Evolutionary conservation across 1,140 invertebrate species (phyloP).

Genomic region (Lucilia sericata): DNA sequence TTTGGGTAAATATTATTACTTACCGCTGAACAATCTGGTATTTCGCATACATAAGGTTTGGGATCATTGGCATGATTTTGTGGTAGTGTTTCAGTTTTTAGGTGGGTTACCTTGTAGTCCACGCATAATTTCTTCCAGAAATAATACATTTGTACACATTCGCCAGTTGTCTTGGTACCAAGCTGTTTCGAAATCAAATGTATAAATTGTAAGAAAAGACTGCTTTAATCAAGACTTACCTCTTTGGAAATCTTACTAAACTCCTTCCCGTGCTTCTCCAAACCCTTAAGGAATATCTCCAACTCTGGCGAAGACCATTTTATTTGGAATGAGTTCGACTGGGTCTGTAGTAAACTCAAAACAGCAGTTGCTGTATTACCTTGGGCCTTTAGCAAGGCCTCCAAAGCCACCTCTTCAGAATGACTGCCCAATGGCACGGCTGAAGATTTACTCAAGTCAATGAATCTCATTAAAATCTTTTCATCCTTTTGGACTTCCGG

Average conservation of each 20-base stretch:
- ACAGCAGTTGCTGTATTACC: constrained; percentile 92
- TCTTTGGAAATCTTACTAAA: constrained; percentile 89
- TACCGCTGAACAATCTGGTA: constrained; percentile 77
- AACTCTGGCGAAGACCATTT: constrained; percentile 92
- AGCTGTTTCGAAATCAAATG: constrained; percentile 72
- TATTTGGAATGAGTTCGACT: constrained; percentile 78
- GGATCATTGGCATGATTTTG: constrained; percentile 56
- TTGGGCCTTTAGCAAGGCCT: constrained; percentile 86
- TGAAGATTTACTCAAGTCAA: constrained; percentile 93
- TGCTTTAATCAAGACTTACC: constrained; percentile 70
- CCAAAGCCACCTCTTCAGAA: constrained; percentile 94
- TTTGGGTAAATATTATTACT: constrained; percentile 60
- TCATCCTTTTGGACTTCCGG: constrained; percentile 74
- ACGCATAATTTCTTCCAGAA: constrained; percentile 97
- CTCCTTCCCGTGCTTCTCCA: constrained; percentile 93
- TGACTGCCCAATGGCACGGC: constrained; percentile 90
- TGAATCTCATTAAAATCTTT: constrained; percentile 71
- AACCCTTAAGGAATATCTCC: constrained; percentile 86
- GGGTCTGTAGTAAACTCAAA: constrained; percentile 80
- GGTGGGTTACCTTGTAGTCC: constrained; percentile 74
- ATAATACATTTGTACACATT: constrained; percentile 98
- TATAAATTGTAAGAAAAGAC: not conserved
- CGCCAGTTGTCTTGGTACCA: constrained; percentile 87
- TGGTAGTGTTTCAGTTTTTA: constrained; percentile 52
- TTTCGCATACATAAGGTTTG: constrained; percentile 74